A percentile compares a stretch with the other conserved stretches of the same genome.
Evolutionary conservation across 2,113 vertebrate species (phyloP).

Genomic region (Hepsetus odoe): DNA sequence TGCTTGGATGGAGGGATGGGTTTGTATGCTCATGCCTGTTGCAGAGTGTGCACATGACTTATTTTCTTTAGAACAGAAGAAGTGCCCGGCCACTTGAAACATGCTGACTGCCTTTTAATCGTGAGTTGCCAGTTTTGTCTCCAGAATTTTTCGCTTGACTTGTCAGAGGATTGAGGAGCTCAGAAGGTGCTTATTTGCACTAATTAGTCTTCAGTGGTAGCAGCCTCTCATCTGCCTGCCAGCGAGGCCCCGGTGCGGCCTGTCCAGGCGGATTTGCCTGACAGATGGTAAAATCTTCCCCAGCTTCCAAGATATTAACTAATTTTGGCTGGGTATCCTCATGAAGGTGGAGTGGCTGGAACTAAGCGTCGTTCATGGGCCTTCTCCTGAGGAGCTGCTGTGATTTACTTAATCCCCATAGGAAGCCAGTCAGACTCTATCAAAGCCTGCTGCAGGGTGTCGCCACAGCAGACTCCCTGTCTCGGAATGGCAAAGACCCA

Average conservation of each 20-base stretch:
- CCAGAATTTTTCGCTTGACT: constrained; percentile 49
- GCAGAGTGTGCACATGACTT: not conserved
- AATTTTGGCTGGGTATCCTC: constrained; percentile 53
- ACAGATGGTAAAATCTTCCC: constrained; percentile 61
- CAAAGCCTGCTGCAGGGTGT: constrained; percentile 27
- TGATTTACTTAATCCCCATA: constrained; percentile 46
- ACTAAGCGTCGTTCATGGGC: constrained; percentile 37
- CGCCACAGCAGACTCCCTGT: constrained; percentile 38
- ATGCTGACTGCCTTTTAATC: constrained; percentile 30
- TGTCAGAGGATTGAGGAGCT: constrained; percentile 51
- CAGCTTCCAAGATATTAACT: constrained; percentile 59
- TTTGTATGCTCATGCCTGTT: constrained; percentile 10
- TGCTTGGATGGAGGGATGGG: not conserved
- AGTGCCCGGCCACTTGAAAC: not conserved
- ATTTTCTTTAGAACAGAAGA: not conserved
- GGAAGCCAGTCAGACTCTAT: constrained; percentile 36
- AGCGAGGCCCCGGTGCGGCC: constrained; percentile 47
- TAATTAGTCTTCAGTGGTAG: constrained; percentile 58
- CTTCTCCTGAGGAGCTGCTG: constrained; percentile 35
- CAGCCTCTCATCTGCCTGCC: constrained; percentile 50
- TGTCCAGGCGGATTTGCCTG: constrained; percentile 57
- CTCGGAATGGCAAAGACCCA: constrained; percentile 36
- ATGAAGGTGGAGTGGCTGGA: constrained; percentile 47
- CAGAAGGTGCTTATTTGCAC: constrained; percentile 59
- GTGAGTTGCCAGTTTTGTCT: constrained; percentile 46